Evolutionary conservation across 2,888 invertebrate species (phyloP).

Genomic region (Syrphus vitripennis): DNA sequence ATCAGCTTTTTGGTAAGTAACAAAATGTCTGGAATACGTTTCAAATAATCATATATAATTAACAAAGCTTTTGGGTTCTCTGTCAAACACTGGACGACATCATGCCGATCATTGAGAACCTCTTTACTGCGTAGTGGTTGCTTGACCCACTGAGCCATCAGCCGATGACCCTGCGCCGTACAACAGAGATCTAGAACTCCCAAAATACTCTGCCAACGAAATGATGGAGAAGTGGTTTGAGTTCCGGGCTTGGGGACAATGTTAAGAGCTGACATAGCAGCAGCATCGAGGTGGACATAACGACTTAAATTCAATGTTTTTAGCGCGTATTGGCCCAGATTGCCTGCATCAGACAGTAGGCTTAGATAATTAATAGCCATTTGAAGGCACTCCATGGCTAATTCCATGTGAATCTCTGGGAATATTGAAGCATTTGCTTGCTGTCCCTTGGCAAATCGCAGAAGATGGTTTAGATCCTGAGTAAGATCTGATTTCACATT

Average conservation of each 20-base stretch:
- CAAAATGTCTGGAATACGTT: conserved; percentile 92
- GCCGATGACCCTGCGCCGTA: conserved; percentile 91
- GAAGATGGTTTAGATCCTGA: conserved; percentile 91
- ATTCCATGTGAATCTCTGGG: conserved; percentile 86
- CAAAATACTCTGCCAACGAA: conserved; percentile 85
- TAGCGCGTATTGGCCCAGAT: conserved; percentile 88
- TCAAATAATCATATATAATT: conserved; percentile 89
- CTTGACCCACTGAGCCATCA: conserved; percentile 95
- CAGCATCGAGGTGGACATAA: conserved; percentile 90
- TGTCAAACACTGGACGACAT: conserved; percentile 89
- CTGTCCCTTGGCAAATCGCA: conserved; percentile 90
- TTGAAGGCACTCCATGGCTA: conserved; percentile 89
- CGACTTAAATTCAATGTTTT: conserved; percentile 84
- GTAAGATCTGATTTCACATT: conserved; percentile 84
- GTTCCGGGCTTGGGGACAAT: conserved; percentile 88
- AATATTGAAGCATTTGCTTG: conserved; percentile 88
- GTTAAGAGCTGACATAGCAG: conserved; percentile 93
- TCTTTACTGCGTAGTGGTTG: conserved; percentile 93
- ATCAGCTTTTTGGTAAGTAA: conserved; percentile 90
- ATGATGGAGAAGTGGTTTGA: conserved; percentile 77
- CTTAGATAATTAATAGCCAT: conserved; percentile 93
- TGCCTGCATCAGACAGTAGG: conserved; percentile 87
- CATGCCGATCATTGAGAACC: conserved; percentile 92
- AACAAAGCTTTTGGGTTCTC: conserved; percentile 86
- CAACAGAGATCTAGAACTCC: conserved; percentile 92